Conservation (phyloP, 2,113 vertebrate genomes). For the Hydrochoerus hydrochaeris region DNA sequence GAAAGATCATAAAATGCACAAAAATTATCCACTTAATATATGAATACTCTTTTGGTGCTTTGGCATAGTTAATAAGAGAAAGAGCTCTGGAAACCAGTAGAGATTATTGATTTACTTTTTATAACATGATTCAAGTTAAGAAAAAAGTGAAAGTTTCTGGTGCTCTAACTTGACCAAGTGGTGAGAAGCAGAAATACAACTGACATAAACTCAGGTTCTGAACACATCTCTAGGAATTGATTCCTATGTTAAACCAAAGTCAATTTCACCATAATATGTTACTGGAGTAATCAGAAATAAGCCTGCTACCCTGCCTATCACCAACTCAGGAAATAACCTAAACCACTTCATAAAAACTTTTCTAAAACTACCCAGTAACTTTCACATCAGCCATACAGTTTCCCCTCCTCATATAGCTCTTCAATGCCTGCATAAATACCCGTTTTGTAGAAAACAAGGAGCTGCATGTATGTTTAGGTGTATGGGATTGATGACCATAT, state of each 20-base stretch:
- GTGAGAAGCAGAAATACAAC: not conserved
- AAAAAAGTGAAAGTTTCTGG: fast-evolving
- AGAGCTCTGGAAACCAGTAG: not conserved
- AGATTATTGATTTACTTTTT: not conserved
- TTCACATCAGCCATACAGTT: not conserved
- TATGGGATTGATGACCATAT: no score
- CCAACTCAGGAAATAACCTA: fast-evolving
- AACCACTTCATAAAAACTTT: not conserved
- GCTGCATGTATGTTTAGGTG: no score
- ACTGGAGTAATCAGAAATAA: not conserved
- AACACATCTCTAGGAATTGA: not conserved
- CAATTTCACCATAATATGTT: not conserved
- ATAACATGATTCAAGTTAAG: not conserved
- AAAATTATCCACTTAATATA: not conserved
- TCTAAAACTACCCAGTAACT: not conserved
- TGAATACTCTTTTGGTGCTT: not conserved
- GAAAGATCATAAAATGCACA: not conserved
- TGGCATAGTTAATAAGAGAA: not conserved
- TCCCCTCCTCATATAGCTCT: not conserved
- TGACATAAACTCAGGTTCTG: not conserved
- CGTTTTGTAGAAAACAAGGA: not conserved
- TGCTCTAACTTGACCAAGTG: not conserved
- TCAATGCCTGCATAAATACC: not conserved
- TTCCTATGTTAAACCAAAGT: not conserved
- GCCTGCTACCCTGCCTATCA: not conserved